A percentile compares a stretch with the other conserved stretches of the same genome.
These are phyloP conservation scores for Cecidostiba fungosa DNA, from an alignment of 2,888 invertebrate genomes.

Conservation along the genomic window DNA sequence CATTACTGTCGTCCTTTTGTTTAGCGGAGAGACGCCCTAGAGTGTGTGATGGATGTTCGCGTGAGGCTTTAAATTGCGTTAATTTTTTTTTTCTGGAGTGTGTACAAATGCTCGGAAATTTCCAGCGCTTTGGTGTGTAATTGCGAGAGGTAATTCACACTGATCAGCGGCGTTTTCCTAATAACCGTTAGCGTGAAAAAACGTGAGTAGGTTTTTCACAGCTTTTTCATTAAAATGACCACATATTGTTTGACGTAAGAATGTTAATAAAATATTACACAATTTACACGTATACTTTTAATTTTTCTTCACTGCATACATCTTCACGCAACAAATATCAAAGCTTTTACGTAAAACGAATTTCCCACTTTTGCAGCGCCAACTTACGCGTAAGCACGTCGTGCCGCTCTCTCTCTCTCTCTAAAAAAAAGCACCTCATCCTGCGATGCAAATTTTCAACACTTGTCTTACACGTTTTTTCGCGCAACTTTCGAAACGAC, in stretches of 20 bases:
- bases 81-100: neutral
- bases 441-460: neutral
- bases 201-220: too few species aligned
- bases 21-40: neutral
- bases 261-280: too few species aligned
- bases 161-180: neutral
- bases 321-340: neutral
- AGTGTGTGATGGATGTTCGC: neutral
- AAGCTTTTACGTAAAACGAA: neutral
- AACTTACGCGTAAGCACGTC: neutral
- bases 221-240: too few species aligned
- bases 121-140: neutral
- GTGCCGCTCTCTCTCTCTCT: neutral
- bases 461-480: neutral
- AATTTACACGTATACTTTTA: too few species aligned
- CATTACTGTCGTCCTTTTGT: constrained; percentile 26
- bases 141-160: neutral
- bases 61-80: neutral
- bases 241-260: too few species aligned
- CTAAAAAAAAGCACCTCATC: neutral
- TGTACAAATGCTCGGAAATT: neutral
- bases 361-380: neutral
- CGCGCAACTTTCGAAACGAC: constrained; percentile 11
- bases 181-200: neutral
- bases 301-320: too few species aligned